Evolutionary conservation across 2,113 vertebrate genomes (phyloP).

Genomic region (Willisornis vidua): DNA sequence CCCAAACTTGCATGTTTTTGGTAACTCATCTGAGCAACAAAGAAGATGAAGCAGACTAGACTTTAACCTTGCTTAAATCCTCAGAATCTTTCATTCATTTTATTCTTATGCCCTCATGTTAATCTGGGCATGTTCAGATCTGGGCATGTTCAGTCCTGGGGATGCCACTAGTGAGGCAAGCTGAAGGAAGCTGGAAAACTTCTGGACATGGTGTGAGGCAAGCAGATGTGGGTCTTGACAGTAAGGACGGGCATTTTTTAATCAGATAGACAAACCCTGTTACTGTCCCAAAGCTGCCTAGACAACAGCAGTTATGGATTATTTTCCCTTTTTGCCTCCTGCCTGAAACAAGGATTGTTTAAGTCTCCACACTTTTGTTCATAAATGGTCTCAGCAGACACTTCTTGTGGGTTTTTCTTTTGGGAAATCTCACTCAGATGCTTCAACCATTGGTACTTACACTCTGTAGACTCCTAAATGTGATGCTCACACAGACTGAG

Average conservation of each 20-base stretch:
- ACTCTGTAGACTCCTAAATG: not conserved
- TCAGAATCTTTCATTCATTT: not conserved
- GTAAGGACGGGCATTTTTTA: not conserved
- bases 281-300: not conserved
- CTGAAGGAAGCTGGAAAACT: not conserved
- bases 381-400: not conserved
- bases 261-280: not conserved
- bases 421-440: not conserved
- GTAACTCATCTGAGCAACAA: not conserved
- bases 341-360: not conserved
- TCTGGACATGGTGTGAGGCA: not conserved
- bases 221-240: not conserved
- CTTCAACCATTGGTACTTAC: not conserved
- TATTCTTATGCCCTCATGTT: not conserved
- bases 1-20: not conserved
- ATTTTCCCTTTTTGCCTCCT: not conserved
- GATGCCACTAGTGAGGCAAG: fast-evolving
- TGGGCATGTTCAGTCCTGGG: fast-evolving
- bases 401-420: not conserved
- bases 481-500: not conserved
- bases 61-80: not conserved
- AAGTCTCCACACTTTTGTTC: not conserved
- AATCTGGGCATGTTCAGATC: not conserved
- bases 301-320: not conserved
- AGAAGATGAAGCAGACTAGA: not conserved